Percentiles rank a stretch among this genome's conserved stretches.
phyloP scores from a whole-genome alignment of 1,140 invertebrate genomes.

The Drosophila yakuba region DNA sequence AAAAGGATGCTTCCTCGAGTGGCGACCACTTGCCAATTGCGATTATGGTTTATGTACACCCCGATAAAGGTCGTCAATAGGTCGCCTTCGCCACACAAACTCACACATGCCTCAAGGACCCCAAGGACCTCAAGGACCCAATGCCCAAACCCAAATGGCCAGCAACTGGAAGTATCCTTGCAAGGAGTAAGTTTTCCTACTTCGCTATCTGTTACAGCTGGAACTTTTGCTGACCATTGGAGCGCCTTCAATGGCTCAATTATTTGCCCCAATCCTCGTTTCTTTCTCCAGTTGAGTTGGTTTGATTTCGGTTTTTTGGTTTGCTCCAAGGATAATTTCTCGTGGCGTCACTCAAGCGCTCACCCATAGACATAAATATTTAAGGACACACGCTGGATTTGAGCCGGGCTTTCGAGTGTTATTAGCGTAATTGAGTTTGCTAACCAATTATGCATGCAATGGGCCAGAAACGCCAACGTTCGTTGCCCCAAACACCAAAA shows the following conservation, averaged over 20 bases:
- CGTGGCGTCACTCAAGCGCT: slow-evolving; percentile 41
- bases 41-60: slow-evolving; percentile 80
- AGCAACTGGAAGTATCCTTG: slow-evolving; percentile 22
- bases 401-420: slow-evolving; percentile 52
- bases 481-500: background rate
- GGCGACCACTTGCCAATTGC: slow-evolving; percentile 82
- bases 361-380: slow-evolving; percentile 47
- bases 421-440: slow-evolving; percentile 64
- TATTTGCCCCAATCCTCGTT: slow-evolving; percentile 40
- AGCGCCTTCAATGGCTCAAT: slow-evolving; percentile 80
- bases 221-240: slow-evolving; percentile 72
- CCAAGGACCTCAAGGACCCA: background rate
- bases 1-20: slow-evolving; percentile 63
- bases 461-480: slow-evolving; percentile 10
- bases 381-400: slow-evolving; percentile 40
- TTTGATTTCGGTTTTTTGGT: slow-evolving; percentile 48
- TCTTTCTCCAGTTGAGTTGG: slow-evolving; percentile 55
- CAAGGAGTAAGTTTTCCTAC: slow-evolving; percentile 71
- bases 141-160: too few species aligned
- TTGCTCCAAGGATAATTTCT: slow-evolving; percentile 43
- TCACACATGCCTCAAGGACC: slow-evolving; percentile 17
- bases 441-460: slow-evolving; percentile 53
- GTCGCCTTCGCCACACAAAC: slow-evolving; percentile 52
- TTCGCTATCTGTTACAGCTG: slow-evolving; percentile 57
- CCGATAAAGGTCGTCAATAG: slow-evolving; percentile 82